Evolutionary conservation across 2,113 vertebrate species (phyloP).

Genomic region (Burhinus bistriatus): DNA sequence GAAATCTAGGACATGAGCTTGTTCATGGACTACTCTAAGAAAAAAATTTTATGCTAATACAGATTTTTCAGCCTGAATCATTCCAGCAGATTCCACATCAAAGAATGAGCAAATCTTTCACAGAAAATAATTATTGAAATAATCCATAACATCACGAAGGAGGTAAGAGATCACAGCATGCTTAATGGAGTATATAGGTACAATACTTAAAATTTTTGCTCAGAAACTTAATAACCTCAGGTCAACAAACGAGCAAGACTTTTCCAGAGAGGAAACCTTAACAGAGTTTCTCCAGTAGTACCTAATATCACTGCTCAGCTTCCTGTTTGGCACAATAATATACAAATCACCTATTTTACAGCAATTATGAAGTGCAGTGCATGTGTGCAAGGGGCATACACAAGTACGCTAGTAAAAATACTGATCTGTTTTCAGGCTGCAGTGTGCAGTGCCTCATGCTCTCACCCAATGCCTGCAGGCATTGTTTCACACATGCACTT

Average conservation of each 20-base stretch:
- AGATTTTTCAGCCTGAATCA: conserved; percentile 23
- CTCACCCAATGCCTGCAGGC: background rate
- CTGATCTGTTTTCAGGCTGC: background rate
- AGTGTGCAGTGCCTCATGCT: background rate
- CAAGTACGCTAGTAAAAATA: background rate
- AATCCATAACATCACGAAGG: background rate
- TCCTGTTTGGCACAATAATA: background rate
- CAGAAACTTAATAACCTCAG: background rate
- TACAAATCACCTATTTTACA: background rate
- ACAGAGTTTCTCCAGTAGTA: background rate
- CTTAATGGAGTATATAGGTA: background rate
- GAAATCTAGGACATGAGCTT: background rate
- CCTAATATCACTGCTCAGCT: background rate
- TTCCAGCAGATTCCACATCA: background rate
- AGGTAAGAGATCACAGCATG: background rate
- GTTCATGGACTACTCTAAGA: background rate
- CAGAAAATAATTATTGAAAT: background rate
- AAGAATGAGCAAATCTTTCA: background rate
- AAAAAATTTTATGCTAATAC: background rate
- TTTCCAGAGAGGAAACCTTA: background rate
- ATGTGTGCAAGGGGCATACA: background rate
- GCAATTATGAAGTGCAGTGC: background rate
- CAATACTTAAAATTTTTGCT: background rate
- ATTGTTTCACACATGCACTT: background rate
- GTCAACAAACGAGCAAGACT: background rate